A percentile compares a stretch with the other conserved stretches of the same genome.
These are phyloP conservation scores for Drosophila heteroneura DNA, from an alignment of 2,888 invertebrate genomes.

Conservation along the genomic window DNA sequence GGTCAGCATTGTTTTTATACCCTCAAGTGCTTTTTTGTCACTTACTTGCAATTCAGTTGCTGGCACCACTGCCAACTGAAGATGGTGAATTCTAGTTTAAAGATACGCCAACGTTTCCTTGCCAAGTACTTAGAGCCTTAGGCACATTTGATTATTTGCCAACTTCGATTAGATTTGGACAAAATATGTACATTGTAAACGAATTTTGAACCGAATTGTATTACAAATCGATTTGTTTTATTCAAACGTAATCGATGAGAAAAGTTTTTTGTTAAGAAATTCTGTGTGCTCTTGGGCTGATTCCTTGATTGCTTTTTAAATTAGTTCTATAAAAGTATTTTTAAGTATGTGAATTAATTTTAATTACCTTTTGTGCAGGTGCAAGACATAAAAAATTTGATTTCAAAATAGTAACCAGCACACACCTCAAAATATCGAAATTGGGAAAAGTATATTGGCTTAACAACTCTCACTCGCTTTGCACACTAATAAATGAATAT, in stretches of 20 bases:
- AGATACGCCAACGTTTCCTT: conserved; percentile 21
- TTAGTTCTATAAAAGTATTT: not conserved
- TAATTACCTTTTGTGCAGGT: not conserved
- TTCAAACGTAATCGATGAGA: not conserved
- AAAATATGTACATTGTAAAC: conserved; percentile 8
- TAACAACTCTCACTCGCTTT: not conserved
- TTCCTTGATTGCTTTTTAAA: not conserved
- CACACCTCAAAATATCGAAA: not conserved
- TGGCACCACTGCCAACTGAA: conserved; percentile 33
- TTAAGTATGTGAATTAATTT: not conserved
- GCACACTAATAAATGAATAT: not conserved
- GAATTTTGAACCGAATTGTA: conserved; percentile 4
- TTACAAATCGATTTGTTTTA: conserved; percentile 2
- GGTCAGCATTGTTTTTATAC: conserved; percentile 38
- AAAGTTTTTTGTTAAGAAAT: not conserved
- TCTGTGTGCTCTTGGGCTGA: no score
- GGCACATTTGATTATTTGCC: conserved; percentile 21
- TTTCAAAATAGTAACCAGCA: not conserved
- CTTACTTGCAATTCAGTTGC: conserved; percentile 5
- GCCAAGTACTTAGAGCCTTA: conserved; percentile 24
- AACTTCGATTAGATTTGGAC: conserved; percentile 20
- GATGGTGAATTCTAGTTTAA: conserved; percentile 34
- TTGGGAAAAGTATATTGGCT: not conserved
- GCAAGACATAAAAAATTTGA: not conserved
- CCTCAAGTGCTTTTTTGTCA: conserved; percentile 25